These are phyloP conservation scores for Rana temporaria DNA, from an alignment of 2,113 vertebrate genomes.

Conservation along the genomic window DNA sequence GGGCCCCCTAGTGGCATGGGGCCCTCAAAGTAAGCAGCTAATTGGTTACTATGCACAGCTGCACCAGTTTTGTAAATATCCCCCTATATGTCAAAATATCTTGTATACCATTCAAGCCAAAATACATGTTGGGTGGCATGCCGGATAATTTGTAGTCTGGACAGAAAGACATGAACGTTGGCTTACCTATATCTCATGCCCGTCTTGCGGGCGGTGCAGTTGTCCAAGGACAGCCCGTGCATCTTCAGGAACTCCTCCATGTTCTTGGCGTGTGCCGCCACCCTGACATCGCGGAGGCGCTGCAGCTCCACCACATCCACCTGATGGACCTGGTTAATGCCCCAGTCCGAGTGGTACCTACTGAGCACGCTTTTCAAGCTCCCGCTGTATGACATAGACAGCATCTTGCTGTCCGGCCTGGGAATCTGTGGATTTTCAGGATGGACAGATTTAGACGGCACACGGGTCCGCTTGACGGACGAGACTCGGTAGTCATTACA, in stretches of 20 bases:
- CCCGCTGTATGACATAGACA: conserved; percentile 97
- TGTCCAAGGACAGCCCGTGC: conserved; percentile 91
- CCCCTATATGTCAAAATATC: too few species aligned
- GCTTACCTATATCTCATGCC: conserved; percentile 99
- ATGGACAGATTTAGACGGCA: conserved; percentile 64
- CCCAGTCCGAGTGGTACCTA: conserved; percentile 92
- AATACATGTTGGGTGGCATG: too few species aligned
- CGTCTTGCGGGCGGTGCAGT: conserved; percentile 86
- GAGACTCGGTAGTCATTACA: conserved; percentile 63
- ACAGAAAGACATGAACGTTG: background rate
- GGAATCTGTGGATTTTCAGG: conserved; percentile 77
- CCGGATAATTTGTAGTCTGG: too few species aligned
- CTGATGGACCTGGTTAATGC: conserved; percentile 82
- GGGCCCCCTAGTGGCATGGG: too few species aligned
- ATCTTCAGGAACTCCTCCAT: conserved; percentile 96
- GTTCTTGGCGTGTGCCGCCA: conserved; percentile 88
- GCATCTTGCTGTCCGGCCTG: conserved; percentile 81
- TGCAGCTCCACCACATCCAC: conserved; percentile 84
- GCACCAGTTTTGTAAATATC: too few species aligned
- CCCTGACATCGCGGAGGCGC: conserved; percentile 87
- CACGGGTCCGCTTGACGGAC: conserved; percentile 55
- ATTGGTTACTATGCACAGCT: too few species aligned
- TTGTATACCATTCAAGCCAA: too few species aligned
- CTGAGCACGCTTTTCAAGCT: conserved; percentile 92
- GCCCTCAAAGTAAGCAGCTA: too few species aligned